Percentiles rank a stretch among this genome's conserved stretches.
phyloP scores from a whole-genome alignment of 2,888 invertebrate genomes.

The Frankliniella fusca region DNA sequence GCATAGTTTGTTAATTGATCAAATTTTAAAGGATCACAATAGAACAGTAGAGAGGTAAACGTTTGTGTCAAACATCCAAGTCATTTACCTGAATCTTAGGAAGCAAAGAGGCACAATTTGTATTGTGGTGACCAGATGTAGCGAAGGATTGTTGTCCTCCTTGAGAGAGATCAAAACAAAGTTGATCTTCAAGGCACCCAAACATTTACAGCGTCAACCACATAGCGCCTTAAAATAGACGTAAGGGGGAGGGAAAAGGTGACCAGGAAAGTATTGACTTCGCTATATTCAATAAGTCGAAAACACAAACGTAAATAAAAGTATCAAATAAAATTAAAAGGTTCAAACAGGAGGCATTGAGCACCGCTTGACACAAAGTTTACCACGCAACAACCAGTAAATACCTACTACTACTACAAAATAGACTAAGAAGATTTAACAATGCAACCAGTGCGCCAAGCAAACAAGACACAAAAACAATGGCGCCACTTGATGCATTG shows the following conservation, averaged over 20 bases:
- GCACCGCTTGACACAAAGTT: conserved; percentile 24
- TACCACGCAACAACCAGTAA: conserved; percentile 8
- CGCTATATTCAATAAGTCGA: not conserved
- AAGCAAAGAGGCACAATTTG: not conserved
- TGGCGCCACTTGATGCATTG: conserved; percentile 9
- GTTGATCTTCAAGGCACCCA: too few species aligned
- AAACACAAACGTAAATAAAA: not conserved
- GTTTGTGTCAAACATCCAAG: conserved; percentile 5
- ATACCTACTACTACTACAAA: conserved; percentile 1
- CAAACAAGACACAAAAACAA: conserved; percentile 2
- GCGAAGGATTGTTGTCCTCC: too few species aligned
- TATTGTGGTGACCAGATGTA: too few species aligned
- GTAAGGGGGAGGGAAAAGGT: not conserved
- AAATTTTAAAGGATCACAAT: conserved; percentile 17
- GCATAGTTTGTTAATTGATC: conserved; percentile 8
- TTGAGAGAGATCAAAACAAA: too few species aligned
- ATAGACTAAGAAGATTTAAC: conserved; percentile 13
- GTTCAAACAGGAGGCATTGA: not conserved
- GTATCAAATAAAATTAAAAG: not conserved
- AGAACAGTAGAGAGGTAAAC: conserved; percentile 9
- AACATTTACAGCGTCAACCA: too few species aligned
- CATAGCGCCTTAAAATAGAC: not conserved
- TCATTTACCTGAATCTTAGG: not conserved
- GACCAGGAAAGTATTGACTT: not conserved
- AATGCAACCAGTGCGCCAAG: conserved; percentile 6